A percentile compares a stretch with the other conserved stretches of the same genome.
Conservation (phyloP, 1,140 invertebrate genomes). For the Aphis craccivora region DNA sequence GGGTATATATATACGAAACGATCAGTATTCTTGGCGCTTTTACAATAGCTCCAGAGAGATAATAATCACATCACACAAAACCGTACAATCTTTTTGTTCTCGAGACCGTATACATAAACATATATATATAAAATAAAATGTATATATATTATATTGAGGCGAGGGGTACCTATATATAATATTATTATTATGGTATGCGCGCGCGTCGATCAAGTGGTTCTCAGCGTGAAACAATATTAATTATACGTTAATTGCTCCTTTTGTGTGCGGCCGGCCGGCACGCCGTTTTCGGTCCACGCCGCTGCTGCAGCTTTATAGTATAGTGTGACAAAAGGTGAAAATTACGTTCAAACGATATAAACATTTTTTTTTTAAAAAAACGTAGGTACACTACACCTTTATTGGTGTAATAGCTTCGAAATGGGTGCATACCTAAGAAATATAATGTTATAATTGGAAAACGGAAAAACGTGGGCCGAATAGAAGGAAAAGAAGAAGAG, state of each 20-base stretch:
- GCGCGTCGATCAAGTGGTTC: constrained; percentile 55
- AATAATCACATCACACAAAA: constrained; percentile 50
- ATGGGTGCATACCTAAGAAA: background rate
- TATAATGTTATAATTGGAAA: background rate
- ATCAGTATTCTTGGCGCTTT: constrained; percentile 52
- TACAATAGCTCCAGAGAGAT: constrained; percentile 39
- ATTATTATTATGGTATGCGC: background rate
- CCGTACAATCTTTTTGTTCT: constrained; percentile 45
- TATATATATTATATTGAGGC: background rate
- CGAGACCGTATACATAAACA: background rate
- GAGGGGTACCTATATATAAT: background rate
- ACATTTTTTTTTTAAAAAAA: background rate
- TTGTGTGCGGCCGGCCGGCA: background rate
- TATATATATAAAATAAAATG: background rate
- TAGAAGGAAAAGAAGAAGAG: background rate
- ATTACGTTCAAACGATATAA: constrained; percentile 29
- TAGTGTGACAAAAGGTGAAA: constrained; percentile 28
- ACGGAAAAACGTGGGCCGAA: background rate
- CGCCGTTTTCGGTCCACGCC: background rate
- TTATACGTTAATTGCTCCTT: constrained; percentile 56
- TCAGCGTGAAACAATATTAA: constrained; percentile 56
- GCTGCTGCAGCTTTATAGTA: background rate
- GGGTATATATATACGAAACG: constrained; percentile 1
- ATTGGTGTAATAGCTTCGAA: background rate
- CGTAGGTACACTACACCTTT: background rate